phyloP scores from a whole-genome alignment of 2,888 invertebrate species.

The Pristionchus arcanus region DNA sequence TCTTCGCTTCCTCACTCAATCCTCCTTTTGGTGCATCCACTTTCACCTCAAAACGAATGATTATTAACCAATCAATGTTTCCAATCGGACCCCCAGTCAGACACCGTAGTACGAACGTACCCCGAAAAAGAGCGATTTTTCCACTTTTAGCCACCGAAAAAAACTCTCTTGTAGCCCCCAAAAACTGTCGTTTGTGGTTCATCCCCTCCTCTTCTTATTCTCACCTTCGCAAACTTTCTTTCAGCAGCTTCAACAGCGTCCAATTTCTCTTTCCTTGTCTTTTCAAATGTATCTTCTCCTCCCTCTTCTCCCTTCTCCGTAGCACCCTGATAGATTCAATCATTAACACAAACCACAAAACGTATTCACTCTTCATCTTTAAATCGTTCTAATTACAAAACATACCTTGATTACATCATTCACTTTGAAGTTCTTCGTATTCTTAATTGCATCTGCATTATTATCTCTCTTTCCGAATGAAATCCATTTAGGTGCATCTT shows the following conservation, averaged over 20 bases:
- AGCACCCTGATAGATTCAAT: background rate
- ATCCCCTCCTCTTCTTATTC: background rate
- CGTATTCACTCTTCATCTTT: background rate
- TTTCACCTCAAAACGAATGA: slow-evolving; percentile 32
- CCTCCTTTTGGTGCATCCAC: slow-evolving; percentile 53
- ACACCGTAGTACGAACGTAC: no score
- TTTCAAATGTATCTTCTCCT: slow-evolving; percentile 45
- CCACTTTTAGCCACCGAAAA: no score
- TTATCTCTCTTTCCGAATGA: slow-evolving; percentile 62
- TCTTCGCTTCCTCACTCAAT: slow-evolving; percentile 50
- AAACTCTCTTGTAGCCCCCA: no score
- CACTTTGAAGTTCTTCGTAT: slow-evolving; percentile 62
- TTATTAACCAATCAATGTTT: no score
- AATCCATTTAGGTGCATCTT: slow-evolving; percentile 66
- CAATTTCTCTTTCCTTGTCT: slow-evolving; percentile 48
- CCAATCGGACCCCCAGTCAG: no score
- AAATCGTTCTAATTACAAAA: background rate
- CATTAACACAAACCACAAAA: background rate
- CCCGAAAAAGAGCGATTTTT: no score
- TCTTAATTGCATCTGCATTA: background rate
- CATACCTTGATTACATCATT: slow-evolving; percentile 59
- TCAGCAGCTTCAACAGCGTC: slow-evolving; percentile 39
- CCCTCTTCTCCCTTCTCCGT: slow-evolving; percentile 18
- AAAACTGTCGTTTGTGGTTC: no score
- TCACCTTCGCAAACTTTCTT: slow-evolving; percentile 39